Evolutionary conservation across 2,888 invertebrate genomes (phyloP).

Genomic region (Lottia gigantea): DNA sequence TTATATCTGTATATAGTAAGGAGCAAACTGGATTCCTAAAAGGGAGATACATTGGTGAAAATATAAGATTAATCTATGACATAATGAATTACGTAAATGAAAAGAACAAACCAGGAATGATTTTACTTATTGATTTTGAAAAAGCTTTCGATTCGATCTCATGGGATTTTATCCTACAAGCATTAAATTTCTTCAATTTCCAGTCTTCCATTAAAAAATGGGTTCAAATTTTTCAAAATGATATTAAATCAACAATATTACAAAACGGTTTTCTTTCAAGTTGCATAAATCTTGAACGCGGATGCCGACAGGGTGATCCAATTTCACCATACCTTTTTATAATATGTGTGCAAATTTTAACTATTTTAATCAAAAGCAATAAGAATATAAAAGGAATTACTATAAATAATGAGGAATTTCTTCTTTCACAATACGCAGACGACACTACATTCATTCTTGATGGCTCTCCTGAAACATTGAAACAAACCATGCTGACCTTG

Average conservation of each 20-base stretch:
- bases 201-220: neutral
- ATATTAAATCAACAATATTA: neutral
- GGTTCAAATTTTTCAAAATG: neutral
- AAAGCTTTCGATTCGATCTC: neutral
- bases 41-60: conserved; percentile 1
- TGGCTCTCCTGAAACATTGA: neutral
- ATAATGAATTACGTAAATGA: neutral
- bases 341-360: neutral
- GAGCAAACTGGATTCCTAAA: neutral
- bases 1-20: neutral
- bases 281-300: neutral
- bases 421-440: neutral
- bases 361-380: neutral
- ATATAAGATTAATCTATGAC: neutral
- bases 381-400: neutral
- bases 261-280: neutral
- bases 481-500: neutral
- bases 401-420: neutral
- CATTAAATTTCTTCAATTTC: neutral
- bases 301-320: neutral
- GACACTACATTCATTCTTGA: neutral
- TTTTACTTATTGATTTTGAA: neutral
- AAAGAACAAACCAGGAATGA: neutral
- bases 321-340: neutral
- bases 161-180: neutral